phyloP scores from a whole-genome alignment of 37 sponge, comb jelly and placozoan genomes.

The Bolinopsis microptera region DNA sequence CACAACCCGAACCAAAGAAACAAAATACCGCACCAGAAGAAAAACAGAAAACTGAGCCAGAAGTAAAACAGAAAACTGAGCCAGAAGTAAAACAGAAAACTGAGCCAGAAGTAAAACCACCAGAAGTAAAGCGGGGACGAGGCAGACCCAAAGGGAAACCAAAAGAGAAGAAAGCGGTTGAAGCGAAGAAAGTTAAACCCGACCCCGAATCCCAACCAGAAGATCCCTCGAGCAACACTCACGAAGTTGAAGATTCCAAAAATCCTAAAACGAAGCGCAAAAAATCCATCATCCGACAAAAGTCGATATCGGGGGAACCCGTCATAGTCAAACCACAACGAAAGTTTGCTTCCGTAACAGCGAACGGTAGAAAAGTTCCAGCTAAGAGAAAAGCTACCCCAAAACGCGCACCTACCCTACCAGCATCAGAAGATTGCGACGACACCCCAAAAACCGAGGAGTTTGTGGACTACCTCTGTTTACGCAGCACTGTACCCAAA shows the following conservation, averaged over 20 bases:
- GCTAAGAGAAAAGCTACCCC: neutral
- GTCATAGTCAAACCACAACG: neutral
- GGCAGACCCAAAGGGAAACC: neutral
- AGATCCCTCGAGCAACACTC: neutral
- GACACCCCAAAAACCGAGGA: neutral
- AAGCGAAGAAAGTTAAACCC: neutral
- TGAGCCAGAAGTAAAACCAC: neutral
- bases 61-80: neutral
- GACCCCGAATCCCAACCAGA: neutral
- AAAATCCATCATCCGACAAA: neutral
- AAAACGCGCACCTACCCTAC: neutral
- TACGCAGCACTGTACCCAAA: neutral
- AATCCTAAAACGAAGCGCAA: slow-evolving; percentile 24
- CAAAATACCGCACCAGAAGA: neutral
- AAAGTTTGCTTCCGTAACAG: neutral
- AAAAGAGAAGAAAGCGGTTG: neutral
- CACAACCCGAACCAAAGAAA: no score
- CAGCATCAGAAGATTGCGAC: neutral
- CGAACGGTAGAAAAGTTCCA: neutral
- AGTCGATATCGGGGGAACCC: neutral
- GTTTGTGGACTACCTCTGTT: slow-evolving; percentile 54
- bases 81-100: neutral
- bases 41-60: neutral
- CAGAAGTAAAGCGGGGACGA: neutral
- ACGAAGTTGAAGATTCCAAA: neutral